These are phyloP conservation scores for Gymnobelideus leadbeateri DNA, from an alignment of 2,113 vertebrate species.

Conservation along the genomic window DNA sequence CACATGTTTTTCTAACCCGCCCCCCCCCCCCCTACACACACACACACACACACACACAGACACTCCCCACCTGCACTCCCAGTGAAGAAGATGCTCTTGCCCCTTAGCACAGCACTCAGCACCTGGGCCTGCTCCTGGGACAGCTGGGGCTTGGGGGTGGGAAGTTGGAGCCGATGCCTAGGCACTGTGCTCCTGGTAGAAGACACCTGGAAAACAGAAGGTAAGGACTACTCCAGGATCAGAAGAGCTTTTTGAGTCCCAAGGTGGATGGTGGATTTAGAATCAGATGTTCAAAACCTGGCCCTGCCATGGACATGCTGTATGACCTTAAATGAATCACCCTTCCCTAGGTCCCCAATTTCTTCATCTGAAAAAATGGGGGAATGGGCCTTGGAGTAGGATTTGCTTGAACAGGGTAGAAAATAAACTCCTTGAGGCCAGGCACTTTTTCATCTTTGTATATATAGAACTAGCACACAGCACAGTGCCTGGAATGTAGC, in stretches of 20 bases:
- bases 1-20: not conserved
- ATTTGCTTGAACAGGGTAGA: not conserved
- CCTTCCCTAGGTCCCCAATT: not conserved
- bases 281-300: not conserved
- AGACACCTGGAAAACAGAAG: not conserved
- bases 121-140: conserved; percentile 92
- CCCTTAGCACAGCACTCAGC: conserved; percentile 88
- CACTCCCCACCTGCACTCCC: conserved; percentile 93
- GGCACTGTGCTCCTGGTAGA: not conserved
- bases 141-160: conserved; percentile 81
- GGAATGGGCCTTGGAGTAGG: not conserved
- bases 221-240: not conserved
- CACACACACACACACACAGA: too few species aligned
- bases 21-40: too few species aligned
- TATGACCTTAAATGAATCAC: not conserved
- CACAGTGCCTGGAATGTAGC: not conserved
- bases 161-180: conserved; percentile 28
- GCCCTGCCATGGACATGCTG: not conserved
- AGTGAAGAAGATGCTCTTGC: conserved; percentile 96
- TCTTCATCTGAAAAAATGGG: not conserved
- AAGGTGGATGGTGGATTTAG: not conserved
- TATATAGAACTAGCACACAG: not conserved
- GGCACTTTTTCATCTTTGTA: not conserved
- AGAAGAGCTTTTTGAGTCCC: not conserved
- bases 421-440: not conserved